Percentiles rank a stretch among this genome's conserved stretches.
Evolutionary conservation across 2,888 invertebrate genomes (phyloP).

Genomic region (Lithophane socia): DNA sequence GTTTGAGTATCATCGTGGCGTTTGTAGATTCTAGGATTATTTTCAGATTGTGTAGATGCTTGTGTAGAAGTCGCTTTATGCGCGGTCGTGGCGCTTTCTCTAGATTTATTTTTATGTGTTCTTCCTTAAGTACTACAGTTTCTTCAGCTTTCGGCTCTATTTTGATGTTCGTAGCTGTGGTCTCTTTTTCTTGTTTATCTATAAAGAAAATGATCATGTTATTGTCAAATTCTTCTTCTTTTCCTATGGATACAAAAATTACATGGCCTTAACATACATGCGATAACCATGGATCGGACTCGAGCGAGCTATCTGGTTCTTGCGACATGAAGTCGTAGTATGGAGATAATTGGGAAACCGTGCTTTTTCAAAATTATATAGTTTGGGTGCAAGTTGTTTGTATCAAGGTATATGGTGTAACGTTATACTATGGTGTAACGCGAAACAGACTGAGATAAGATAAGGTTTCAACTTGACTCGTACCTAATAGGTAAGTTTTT

Average conservation of each 20-base stretch:
- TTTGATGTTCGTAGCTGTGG: slow-evolving; percentile 20
- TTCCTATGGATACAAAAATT: background rate
- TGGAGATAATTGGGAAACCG: background rate
- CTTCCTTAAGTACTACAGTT: background rate
- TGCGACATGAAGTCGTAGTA: too few relatives aligned
- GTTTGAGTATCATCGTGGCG: slow-evolving; percentile 45
- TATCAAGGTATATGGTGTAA: background rate
- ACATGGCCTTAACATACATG: background rate
- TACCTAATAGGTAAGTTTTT: background rate
- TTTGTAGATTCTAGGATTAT: slow-evolving; percentile 42
- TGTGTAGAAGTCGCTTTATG: slow-evolving; percentile 27
- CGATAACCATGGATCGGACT: background rate
- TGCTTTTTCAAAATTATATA: background rate
- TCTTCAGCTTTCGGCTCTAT: slow-evolving; percentile 26
- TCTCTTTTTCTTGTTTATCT: slow-evolving; percentile 38
- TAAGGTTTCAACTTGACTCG: background rate
- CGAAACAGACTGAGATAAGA: too few relatives aligned
- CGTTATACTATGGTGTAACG: too few relatives aligned
- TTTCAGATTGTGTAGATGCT: slow-evolving; percentile 48
- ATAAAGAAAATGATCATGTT: slow-evolving; percentile 52
- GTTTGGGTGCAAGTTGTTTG: background rate
- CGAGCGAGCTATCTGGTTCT: background rate
- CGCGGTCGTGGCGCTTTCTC: slow-evolving; percentile 8
- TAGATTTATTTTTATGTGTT: background rate
- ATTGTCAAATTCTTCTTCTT: slow-evolving; percentile 30